Conservation (phyloP, 1,140 invertebrate genomes). For the Myzus persicae region DNA sequence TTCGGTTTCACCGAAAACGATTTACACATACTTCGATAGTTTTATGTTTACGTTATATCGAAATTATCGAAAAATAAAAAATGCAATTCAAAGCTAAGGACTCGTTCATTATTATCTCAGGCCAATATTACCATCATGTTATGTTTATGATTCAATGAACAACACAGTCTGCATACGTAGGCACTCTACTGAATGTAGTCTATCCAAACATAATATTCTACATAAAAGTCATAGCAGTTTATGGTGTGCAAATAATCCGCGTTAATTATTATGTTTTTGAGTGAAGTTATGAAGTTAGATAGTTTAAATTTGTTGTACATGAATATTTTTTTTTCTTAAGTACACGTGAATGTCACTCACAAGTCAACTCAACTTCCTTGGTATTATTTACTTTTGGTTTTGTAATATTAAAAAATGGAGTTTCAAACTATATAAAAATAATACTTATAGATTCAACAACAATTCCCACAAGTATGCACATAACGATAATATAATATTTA, state of each 20-base stretch:
- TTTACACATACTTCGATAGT: not conserved
- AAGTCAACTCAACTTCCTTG: not conserved
- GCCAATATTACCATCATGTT: not conserved
- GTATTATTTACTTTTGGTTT: not conserved
- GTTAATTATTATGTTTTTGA: not conserved
- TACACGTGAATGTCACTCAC: not conserved
- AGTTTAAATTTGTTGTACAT: not conserved
- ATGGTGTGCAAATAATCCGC: not conserved
- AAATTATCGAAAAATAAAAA: not conserved
- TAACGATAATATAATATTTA: constrained; percentile 15
- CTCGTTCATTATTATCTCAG: not conserved
- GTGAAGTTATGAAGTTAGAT: not conserved
- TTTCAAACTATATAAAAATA: not conserved
- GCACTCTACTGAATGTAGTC: not conserved
- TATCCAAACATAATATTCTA: not conserved
- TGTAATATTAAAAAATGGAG: not conserved
- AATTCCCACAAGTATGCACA: not conserved
- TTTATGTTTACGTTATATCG: not conserved
- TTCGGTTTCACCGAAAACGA: not conserved
- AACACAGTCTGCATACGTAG: not conserved
- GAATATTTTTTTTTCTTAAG: not conserved
- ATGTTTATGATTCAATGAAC: not conserved
- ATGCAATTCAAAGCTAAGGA: not conserved
- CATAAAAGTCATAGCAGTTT: not conserved
- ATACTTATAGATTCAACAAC: not conserved